phyloP scores from a whole-genome alignment of 2,797 vertebrate genomes.

The Austrolebias charrua region DNA sequence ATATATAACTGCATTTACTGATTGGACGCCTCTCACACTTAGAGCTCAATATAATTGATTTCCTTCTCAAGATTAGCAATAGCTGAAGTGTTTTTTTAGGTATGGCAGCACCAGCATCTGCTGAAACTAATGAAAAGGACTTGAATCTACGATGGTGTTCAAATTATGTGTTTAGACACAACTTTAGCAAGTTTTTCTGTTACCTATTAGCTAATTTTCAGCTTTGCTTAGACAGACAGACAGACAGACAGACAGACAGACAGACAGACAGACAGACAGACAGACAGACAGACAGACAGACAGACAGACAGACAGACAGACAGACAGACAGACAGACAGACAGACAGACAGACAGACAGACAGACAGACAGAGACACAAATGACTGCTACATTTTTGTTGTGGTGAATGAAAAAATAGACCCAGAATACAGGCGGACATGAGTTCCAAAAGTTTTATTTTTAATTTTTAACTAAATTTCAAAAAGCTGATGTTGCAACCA shows the following conservation, averaged over 20 bases:
- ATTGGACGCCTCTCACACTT: neutral
- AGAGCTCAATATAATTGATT: neutral
- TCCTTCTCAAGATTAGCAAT: neutral
- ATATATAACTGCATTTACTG: neutral
- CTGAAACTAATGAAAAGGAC: neutral
- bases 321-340: neutral
- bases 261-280: too few relatives aligned
- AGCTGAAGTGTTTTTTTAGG: neutral
- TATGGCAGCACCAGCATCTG: too few relatives aligned
- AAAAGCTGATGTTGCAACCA: too few relatives aligned
- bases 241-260: too few relatives aligned
- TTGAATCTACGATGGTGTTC: neutral
- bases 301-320: too few relatives aligned
- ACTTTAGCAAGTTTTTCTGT: neutral
- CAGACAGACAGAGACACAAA: too few relatives aligned
- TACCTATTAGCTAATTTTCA: neutral
- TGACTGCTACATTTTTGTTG: too few relatives aligned
- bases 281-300: neutral
- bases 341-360: too few relatives aligned
- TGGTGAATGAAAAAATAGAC: too few relatives aligned
- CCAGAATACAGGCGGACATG: too few relatives aligned
- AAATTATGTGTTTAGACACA: neutral
- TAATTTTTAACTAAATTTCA: too few relatives aligned
- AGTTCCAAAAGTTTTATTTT: too few relatives aligned
- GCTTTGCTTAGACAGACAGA: neutral